A percentile compares a stretch with the other conserved stretches of the same genome.
phyloP scores from a whole-genome alignment of 2,888 invertebrate genomes.

The Phalera bucephala region DNA sequence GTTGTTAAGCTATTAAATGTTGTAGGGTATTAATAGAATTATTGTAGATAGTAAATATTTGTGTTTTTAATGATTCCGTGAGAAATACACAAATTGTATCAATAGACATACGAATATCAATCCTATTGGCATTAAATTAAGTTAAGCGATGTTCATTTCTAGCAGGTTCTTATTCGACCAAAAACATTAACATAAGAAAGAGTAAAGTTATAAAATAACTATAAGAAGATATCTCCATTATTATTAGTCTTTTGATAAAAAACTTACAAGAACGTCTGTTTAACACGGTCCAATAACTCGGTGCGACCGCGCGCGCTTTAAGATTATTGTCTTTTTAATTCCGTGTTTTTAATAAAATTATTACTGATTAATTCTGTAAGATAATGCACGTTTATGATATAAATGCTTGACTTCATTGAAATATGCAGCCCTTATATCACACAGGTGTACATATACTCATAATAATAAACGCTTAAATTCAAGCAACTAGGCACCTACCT shows the following conservation, averaged over 20 bases:
- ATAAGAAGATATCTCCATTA: constrained; percentile 24
- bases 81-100: too few relatives aligned
- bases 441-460: too few relatives aligned
- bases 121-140: too few relatives aligned
- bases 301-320: constrained; percentile 44
- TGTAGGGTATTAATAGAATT: too few relatives aligned
- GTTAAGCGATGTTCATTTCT: too few relatives aligned
- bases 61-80: too few relatives aligned
- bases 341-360: constrained; percentile 29
- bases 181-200: background rate
- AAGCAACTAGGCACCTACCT: background rate
- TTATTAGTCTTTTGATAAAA: constrained; percentile 36
- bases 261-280: constrained; percentile 34
- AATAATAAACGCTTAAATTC: too few relatives aligned
- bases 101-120: too few relatives aligned
- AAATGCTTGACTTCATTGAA: too few relatives aligned
- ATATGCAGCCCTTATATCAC: background rate
- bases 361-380: background rate
- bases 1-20: too few relatives aligned
- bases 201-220: constrained; percentile 5
- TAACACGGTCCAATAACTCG: constrained; percentile 49
- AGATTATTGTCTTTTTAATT: constrained; percentile 31
- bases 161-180: too few relatives aligned
- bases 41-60: too few relatives aligned
- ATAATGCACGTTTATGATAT: background rate